Base-by-base conservation (phyloP, 2,113 vertebrate genomes). In the Hiodon alosoides region DNA sequence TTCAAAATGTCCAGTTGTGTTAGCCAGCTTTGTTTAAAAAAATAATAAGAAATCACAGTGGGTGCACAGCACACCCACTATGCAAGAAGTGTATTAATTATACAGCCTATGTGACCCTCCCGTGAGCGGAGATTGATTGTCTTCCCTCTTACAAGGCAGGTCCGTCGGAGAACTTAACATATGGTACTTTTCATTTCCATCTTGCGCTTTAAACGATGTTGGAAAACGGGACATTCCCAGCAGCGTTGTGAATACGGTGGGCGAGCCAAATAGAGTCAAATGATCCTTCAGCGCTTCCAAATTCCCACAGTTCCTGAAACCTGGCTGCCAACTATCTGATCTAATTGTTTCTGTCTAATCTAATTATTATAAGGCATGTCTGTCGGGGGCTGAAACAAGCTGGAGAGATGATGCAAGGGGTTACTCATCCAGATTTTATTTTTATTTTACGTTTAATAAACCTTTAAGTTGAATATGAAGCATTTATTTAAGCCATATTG, bases 201-300 rank as follows among this genome's bases (percentile, higher is more conserved):
- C 90, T 90, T 89, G 87, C 88, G 86, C 89, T 90, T 89, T 92
- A 92, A 92, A 92, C 86, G 89, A 91, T 93, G 92, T 93, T 93
- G 92, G 90, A 92, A 92, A 91, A n/a, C 31, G 90, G 90, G 91
- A 92, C 88, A 86, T 90, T 93, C 91, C 90, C 91, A 89, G 85
- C 90, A 92, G 90, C 86, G 83, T 88, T n/a, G 83, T 89, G 86
- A 90, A 91, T 93, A 87, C 90, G 86, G 86, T 89, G 66, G 88
- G 87, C 88, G 85, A 91, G 91, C 90, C 91, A 93, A 94, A 91
- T 90, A 87, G 90, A 90, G 90, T 71, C 70, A 71, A 71, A 71
- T 88, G 89, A 91, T 91, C 90, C 90, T 91, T 90, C 85, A 91
- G 91, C 46, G 89, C 85, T 89, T 91, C 85, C 86, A 85, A 93